Evolutionary conservation across 2,888 invertebrate genomes (phyloP).

Genomic region (Iphiclides podalirius): DNA sequence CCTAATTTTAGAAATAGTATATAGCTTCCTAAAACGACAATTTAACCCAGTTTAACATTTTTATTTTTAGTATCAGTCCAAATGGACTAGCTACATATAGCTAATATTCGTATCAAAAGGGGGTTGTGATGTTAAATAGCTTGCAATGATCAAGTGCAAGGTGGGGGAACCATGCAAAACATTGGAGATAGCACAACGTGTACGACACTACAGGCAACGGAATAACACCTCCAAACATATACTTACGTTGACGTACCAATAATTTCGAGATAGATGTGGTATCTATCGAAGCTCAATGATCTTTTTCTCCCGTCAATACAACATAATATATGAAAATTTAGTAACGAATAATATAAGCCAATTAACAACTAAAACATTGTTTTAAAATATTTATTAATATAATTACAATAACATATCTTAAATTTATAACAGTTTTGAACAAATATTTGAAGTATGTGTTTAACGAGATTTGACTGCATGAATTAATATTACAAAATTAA

Average conservation of each 20-base stretch:
- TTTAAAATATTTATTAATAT: slow-evolving; percentile 20
- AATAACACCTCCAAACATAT: slow-evolving; percentile 59
- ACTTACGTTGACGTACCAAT: slow-evolving; percentile 49
- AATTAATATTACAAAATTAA: slow-evolving; percentile 44
- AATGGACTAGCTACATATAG: too few relatives aligned
- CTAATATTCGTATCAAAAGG: not conserved
- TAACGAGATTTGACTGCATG: slow-evolving; percentile 85
- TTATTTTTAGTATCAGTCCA: too few relatives aligned
- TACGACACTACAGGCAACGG: slow-evolving; percentile 37
- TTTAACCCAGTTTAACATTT: too few relatives aligned
- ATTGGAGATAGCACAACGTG: slow-evolving; percentile 48
- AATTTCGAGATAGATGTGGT: slow-evolving; percentile 23
- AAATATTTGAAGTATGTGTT: slow-evolving; percentile 52
- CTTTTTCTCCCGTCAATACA: slow-evolving; percentile 56
- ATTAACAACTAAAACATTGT: slow-evolving; percentile 20
- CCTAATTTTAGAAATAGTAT: too few relatives aligned
- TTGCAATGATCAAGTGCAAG: slow-evolving; percentile 33
- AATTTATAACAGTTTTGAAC: slow-evolving; percentile 18
- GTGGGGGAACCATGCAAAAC: slow-evolving; percentile 40
- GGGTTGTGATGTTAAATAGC: slow-evolving; percentile 25
- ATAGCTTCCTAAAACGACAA: too few relatives aligned
- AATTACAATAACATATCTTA: slow-evolving; percentile 21
- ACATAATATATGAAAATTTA: slow-evolving; percentile 28
- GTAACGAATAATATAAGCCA: slow-evolving; percentile 33
- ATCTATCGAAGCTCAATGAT: slow-evolving; percentile 42